Evolutionary conservation across 2,113 vertebrate species (phyloP), one percentile per base, ranked within the genome.

Genomic region (Leptobrachium leishanense): DNA sequence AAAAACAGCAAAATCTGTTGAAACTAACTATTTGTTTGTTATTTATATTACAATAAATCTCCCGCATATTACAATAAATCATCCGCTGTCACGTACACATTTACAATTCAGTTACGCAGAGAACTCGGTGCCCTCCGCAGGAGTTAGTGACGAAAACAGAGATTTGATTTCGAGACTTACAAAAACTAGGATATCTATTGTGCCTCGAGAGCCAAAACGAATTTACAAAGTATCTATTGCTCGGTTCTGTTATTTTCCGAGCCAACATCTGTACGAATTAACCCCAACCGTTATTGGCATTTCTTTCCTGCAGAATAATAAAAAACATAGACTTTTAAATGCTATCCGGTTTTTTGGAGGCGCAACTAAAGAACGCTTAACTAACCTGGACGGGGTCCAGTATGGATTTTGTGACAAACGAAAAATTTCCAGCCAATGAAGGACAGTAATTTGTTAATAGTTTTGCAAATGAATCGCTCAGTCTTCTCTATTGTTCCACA

Each of bases 111-210:
- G 83, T 91, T 91, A 92, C 91, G 87, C 91, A 89, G 92, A 93
- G 90, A 95, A 95, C 91, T 88, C 92, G 88, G 92, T 91, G 92
- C 91, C 93, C 92, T 93, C 93, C 93, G 92, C 93, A 92, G 92
- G 91, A 92, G 64, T 73, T 81, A 8, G 1, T 0, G 72, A 85
- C 89, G 85, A 86, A 86, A 78, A 88, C 20, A 31, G 88, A 89
- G 85, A 83, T 70, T 82, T 40, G 50, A 65, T 82, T 86, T 59
- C 13, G 31, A 46, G 20, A 11, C 31, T 40, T 57, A 20, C 10
- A 69, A 77, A 77, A 70, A 40, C 50, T 68, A 83, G 68, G 50
- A 83, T 50, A 8, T 4, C 4, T 5, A 50, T 50, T 50, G 8
- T 50, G 46, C 46, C 46, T 50, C 46, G 46, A 50, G 46, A 50